These are phyloP conservation scores for Brachyhypopomus occidentalis DNA, from an alignment of 2,113 vertebrate genomes.

Conservation along the genomic window DNA sequence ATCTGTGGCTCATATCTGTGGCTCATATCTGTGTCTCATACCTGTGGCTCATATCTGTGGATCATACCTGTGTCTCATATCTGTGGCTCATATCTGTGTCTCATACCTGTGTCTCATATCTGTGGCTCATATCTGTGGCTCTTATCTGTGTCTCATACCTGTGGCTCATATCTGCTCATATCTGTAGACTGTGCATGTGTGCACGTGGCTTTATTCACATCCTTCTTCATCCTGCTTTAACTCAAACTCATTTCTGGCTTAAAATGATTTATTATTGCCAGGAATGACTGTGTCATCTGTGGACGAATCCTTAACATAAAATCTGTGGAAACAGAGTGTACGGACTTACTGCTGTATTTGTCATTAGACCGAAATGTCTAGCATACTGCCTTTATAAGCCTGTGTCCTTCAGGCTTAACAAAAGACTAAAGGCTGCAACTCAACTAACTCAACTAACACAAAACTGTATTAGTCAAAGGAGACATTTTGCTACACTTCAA, in stretches of 20 bases:
- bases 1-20: too few relatives aligned
- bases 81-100: too few relatives aligned
- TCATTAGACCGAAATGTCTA: constrained; percentile 53
- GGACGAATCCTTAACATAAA: constrained; percentile 59
- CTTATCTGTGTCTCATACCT: too few relatives aligned
- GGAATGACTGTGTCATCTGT: constrained; percentile 51
- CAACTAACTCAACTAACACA: neutral
- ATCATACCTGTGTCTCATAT: too few relatives aligned
- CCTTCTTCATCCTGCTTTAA: too few relatives aligned
- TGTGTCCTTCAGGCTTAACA: neutral
- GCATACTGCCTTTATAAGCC: neutral
- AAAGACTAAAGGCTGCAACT: neutral
- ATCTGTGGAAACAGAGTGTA: constrained; percentile 51
- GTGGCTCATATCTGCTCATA: too few relatives aligned
- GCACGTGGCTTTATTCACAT: too few relatives aligned
- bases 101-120: too few relatives aligned
- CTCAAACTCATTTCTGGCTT: constrained; percentile 38
- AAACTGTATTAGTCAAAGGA: neutral
- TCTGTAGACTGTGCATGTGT: too few relatives aligned
- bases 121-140: too few relatives aligned
- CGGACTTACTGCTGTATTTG: constrained; percentile 44
- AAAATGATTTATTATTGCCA: constrained; percentile 56
- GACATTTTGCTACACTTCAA: neutral
- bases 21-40: too few relatives aligned
- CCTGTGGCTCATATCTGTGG: too few relatives aligned